phyloP scores from a whole-genome alignment of 2,888 invertebrate species.

The Molorchus minor region DNA sequence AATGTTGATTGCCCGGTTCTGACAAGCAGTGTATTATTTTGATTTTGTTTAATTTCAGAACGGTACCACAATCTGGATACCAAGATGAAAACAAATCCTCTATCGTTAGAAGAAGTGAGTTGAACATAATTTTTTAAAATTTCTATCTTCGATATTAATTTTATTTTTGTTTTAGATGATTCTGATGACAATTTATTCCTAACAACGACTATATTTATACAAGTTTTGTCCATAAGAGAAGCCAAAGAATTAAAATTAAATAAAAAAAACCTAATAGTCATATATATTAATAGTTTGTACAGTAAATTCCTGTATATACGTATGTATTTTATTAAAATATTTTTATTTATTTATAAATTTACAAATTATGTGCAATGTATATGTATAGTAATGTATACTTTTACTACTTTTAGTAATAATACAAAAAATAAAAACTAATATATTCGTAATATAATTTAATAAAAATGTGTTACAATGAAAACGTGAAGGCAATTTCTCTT shows the following conservation, averaged over 20 bases:
- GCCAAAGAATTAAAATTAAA: constrained; percentile 43
- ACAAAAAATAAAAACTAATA: no score
- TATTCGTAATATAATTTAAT: no score
- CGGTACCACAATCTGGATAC: constrained; percentile 75
- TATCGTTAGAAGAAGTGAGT: constrained; percentile 76
- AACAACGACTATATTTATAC: constrained; percentile 42
- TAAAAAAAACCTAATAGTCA: constrained; percentile 31
- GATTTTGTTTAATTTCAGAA: constrained; percentile 66
- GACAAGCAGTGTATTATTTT: no score
- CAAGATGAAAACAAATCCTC: constrained; percentile 76
- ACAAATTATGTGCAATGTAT: constrained; percentile 17
- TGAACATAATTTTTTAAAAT: neutral
- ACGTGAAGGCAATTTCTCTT: no score
- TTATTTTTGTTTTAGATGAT: constrained; percentile 64
- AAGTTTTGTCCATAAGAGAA: constrained; percentile 30
- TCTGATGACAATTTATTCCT: constrained; percentile 70
- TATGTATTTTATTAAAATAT: constrained; percentile 15
- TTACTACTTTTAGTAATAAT: neutral
- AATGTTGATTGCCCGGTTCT: no score
- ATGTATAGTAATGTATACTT: constrained; percentile 5
- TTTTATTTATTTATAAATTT: constrained; percentile 18
- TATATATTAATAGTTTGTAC: constrained; percentile 20
- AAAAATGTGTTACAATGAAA: no score
- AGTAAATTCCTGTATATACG: constrained; percentile 9
- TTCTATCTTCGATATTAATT: neutral